Evolutionary conservation across 2,888 invertebrate genomes (phyloP), one percentile per base, ranked within the genome.

Genomic region (Mythimna vitellina): DNA sequence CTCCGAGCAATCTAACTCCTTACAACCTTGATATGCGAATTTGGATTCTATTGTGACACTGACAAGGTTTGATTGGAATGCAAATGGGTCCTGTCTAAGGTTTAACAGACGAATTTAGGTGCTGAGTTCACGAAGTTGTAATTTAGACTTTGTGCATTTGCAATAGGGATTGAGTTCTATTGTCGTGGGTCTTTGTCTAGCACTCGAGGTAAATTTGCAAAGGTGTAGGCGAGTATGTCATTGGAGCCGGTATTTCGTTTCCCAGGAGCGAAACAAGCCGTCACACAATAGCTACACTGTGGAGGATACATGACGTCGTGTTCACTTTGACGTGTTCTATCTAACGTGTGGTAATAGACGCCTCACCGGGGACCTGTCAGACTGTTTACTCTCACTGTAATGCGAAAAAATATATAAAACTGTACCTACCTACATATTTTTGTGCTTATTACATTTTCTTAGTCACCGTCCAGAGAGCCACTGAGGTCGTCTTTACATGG

Each of bases 171-270:
- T 17, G 42, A 60, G 17, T 76, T 72, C 0, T 20, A 29, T 49
- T 65, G 60, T 60, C 10, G 4, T 12, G 8, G n/a, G 22, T 69
- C n/a, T 73, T 73, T 63, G 46, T 57, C 49, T 69, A 81, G 74
- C 49, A 68, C 51, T 65, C 22, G 35, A 74, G 74, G 68, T 77
- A 73, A 73, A 79, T 77, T 86, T 77, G 74, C 58, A 70, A 82
- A 86, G 80, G 82, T 76, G 78, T 84, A 80, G 73, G 75, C 63
- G 71, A 78, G 82, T 84, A 68, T 84, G 86, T 72, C 80, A 84
- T 74, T 68, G 84, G 75, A 79, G 74, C 58, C 35, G 58, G 74
- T 80, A 74, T 74, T 76, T 80, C 67, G 58, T 66, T 66, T 73
- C 85, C 83, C 73, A 69, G 51, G 74, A 78, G 83, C 65, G 63